phyloP scores from a whole-genome alignment of 1,140 invertebrate species.

The Leptinotarsa undecemlineata region DNA sequence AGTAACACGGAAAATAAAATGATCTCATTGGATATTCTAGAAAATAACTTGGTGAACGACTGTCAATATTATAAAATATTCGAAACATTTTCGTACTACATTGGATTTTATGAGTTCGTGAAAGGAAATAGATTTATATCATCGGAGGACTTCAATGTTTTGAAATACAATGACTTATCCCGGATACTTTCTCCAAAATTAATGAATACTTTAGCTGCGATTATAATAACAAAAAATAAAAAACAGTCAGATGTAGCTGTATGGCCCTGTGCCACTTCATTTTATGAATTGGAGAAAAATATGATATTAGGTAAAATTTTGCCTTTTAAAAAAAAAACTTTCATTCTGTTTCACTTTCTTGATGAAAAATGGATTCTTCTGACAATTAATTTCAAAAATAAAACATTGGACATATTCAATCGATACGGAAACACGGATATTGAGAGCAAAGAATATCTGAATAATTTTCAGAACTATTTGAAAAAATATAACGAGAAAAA shows the following conservation, averaged over 20 bases:
- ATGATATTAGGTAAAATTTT: neutral
- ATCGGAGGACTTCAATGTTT: neutral
- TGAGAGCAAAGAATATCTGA: neutral
- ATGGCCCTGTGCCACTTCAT: neutral
- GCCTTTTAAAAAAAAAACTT: neutral
- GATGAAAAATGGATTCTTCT: neutral
- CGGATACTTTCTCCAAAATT: neutral
- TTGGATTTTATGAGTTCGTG: neutral
- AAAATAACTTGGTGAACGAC: neutral
- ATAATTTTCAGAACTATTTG: neutral
- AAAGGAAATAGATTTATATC: neutral
- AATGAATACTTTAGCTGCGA: neutral
- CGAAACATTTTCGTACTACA: neutral
- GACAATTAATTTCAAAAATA: neutral
- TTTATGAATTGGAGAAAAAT: neutral
- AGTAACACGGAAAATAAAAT: neutral
- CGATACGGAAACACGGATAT: neutral
- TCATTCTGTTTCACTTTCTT: neutral
- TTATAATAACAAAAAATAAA: neutral
- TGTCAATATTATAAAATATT: neutral
- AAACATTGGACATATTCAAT: neutral
- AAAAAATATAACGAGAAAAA: too few relatives aligned
- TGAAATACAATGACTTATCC: neutral
- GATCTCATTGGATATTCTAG: neutral
- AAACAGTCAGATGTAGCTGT: neutral